Conservation (phyloP, 2,113 vertebrate genomes). For the Hemibagrus wyckioides region DNA sequence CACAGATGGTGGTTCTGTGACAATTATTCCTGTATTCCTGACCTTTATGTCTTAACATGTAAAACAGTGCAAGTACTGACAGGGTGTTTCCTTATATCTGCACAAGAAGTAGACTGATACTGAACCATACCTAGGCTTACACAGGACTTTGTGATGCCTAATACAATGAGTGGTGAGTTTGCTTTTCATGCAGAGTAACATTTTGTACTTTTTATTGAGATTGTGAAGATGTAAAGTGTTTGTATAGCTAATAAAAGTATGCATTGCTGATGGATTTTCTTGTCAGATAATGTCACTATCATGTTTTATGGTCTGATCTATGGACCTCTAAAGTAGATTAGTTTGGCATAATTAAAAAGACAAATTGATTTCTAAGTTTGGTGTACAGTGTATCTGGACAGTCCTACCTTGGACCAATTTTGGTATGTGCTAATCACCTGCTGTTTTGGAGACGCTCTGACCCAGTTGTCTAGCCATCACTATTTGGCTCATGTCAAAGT, state of each 20-base stretch:
- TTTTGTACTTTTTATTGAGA: background rate
- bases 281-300: background rate
- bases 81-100: background rate
- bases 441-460: too few species aligned
- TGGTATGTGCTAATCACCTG: too few species aligned
- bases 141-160: background rate
- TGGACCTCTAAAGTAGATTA: background rate
- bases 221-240: background rate
- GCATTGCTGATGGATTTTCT: background rate
- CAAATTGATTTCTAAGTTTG: background rate
- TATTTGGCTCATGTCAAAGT: too few species aligned
- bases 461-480: too few species aligned
- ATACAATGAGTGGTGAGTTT: background rate
- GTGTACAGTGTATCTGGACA: background rate
- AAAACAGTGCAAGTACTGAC: background rate
- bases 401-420: too few species aligned
- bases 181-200: background rate
- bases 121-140: background rate
- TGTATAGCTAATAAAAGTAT: background rate
- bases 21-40: background rate
- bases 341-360: background rate
- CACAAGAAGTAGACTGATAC: background rate
- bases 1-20: background rate
- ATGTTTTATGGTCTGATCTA: background rate
- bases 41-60: background rate